phyloP scores from a whole-genome alignment of 2,797 vertebrate genomes.

The Paratrypauchen microcephalus region DNA sequence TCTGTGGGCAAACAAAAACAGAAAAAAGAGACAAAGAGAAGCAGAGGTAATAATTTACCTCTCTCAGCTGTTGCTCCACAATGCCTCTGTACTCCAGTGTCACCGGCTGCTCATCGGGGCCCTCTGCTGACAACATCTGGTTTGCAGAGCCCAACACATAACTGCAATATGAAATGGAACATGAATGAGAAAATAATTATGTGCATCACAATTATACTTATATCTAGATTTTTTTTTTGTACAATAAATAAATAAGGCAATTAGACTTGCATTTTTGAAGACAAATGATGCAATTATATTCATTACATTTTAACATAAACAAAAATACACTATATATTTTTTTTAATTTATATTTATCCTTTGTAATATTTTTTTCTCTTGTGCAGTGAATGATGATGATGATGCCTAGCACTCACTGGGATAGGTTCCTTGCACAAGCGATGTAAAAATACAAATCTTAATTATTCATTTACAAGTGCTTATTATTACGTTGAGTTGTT shows the following conservation, averaged over 20 bases:
- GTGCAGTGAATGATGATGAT: too few relatives aligned
- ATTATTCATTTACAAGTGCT: too few relatives aligned
- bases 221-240: background rate
- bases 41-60: slow-evolving; percentile 73
- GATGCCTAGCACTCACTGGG: too few relatives aligned
- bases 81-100: slow-evolving; percentile 80
- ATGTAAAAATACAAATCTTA: too few relatives aligned
- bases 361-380: too few relatives aligned
- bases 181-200: slow-evolving; percentile 9
- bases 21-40: slow-evolving; percentile 54
- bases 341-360: too few relatives aligned
- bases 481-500: too few relatives aligned
- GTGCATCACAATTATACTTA: background rate
- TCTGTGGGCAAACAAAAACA: slow-evolving; percentile 8
- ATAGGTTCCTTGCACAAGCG: too few relatives aligned
- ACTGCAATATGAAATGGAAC: slow-evolving; percentile 60
- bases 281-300: background rate
- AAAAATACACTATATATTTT: too few relatives aligned
- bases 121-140: slow-evolving; percentile 74
- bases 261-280: background rate
- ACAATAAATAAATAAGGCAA: background rate
- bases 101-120: slow-evolving; percentile 75
- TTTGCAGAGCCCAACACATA: slow-evolving; percentile 83
- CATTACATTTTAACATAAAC: too few relatives aligned
- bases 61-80: slow-evolving; percentile 80